phyloP scores from a whole-genome alignment of 2,113 vertebrate genomes.

The Otocyon megalotis region DNA sequence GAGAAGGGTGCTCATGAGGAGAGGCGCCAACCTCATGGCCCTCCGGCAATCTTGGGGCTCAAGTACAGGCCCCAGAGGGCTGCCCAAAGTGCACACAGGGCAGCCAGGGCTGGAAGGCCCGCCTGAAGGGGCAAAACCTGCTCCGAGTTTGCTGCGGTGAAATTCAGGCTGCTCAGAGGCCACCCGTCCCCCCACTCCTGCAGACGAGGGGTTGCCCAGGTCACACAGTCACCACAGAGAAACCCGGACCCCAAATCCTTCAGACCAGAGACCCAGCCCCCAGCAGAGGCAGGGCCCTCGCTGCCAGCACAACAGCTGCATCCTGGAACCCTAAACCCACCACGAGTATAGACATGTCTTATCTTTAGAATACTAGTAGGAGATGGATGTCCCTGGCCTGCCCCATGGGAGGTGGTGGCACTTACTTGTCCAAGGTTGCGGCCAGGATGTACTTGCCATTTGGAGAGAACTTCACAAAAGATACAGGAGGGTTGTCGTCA shows the following conservation, averaged over 20 bases:
- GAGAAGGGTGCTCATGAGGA: rapidly evolving
- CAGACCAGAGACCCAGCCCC: rapidly evolving
- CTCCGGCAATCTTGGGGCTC: background rate
- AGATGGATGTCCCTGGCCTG: rapidly evolving
- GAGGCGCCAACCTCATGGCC: rapidly evolving
- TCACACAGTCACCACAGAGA: rapidly evolving
- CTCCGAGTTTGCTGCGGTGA: rapidly evolving
- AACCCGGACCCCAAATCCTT: background rate
- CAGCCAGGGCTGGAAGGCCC: too few species aligned
- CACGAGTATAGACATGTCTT: background rate
- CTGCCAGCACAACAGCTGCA: too few species aligned
- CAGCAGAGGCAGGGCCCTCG: background rate
- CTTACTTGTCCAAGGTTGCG: slow-evolving; percentile 98
- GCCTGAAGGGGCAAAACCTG: too few species aligned
- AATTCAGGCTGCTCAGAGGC: too few species aligned
- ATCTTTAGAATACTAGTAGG: rapidly evolving
- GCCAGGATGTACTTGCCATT: slow-evolving; percentile 99
- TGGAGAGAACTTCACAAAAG: slow-evolving; percentile 99
- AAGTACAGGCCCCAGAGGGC: rapidly evolving
- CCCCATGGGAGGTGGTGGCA: background rate
- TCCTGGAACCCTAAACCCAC: background rate
- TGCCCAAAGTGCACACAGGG: rapidly evolving
- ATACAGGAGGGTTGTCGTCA: slow-evolving; percentile 98
- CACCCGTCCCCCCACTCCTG: rapidly evolving
- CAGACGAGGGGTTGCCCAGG: background rate